Conservation (phyloP, 2,113 vertebrate genomes). For the Grantiella picta region DNA sequence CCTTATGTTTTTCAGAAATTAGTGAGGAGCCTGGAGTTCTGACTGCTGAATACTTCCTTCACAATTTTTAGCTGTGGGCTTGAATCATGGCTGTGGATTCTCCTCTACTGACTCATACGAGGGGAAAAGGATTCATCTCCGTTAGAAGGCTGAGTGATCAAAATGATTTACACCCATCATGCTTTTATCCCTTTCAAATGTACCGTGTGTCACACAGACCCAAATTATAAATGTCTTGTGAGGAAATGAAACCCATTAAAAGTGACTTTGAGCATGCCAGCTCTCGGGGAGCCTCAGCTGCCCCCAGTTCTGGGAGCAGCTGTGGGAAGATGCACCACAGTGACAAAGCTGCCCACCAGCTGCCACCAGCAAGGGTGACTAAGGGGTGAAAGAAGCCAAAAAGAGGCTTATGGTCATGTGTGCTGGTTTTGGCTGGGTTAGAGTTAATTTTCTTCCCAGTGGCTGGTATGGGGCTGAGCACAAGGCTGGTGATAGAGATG, state of each 20-base stretch:
- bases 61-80: background rate
- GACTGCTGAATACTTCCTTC: background rate
- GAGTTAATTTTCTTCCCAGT: background rate
- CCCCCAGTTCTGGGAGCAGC: background rate
- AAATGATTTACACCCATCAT: background rate
- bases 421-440: background rate
- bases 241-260: background rate
- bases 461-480: background rate
- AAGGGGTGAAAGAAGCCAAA: background rate
- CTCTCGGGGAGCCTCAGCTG: background rate
- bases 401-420: background rate
- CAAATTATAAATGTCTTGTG: background rate
- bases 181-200: background rate
- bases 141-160: background rate
- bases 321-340: background rate
- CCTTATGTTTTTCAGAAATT: background rate
- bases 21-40: background rate
- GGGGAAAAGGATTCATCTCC: background rate
- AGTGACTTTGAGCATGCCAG: background rate
- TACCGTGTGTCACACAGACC: background rate
- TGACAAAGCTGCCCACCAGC: background rate
- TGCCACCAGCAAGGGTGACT: background rate
- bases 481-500: background rate
- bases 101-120: background rate
- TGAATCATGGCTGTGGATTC: background rate